phyloP scores from a whole-genome alignment of 2,888 invertebrate genomes.

The Orthosia incerta region DNA sequence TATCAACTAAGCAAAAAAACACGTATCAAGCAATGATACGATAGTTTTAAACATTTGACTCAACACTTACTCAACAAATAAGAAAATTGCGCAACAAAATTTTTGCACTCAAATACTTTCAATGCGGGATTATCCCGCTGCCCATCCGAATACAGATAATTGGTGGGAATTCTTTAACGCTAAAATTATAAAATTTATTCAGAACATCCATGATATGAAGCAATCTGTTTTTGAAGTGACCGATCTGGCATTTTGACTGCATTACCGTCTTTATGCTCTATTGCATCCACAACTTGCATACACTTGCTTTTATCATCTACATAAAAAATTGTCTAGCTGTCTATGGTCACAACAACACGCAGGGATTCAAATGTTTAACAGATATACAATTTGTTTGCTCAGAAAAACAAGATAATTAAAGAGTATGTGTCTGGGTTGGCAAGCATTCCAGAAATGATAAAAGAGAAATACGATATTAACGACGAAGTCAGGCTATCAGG shows the following conservation, averaged over 20 bases:
- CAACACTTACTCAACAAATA: slow-evolving; percentile 16
- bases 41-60: slow-evolving; percentile 14
- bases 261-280: too few relatives aligned
- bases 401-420: too few relatives aligned
- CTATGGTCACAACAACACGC: too few relatives aligned
- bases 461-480: too few relatives aligned
- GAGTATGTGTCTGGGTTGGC: too few relatives aligned
- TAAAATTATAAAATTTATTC: background rate
- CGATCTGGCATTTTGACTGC: background rate
- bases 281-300: background rate
- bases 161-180: slow-evolving; percentile 1
- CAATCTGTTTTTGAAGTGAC: background rate
- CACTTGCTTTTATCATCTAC: background rate
- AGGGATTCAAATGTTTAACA: too few relatives aligned
- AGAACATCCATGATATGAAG: background rate
- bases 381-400: too few relatives aligned
- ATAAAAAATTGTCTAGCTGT: too few relatives aligned
- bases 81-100: slow-evolving; percentile 1
- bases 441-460: too few relatives aligned
- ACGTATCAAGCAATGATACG: slow-evolving; percentile 18
- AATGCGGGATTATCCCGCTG: background rate
- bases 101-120: slow-evolving; percentile 6
- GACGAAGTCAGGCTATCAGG: too few relatives aligned
- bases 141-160: background rate
- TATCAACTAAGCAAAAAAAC: slow-evolving; percentile 1